phyloP scores from a whole-genome alignment of 2,888 invertebrate species.

The Idaea straminata region DNA sequence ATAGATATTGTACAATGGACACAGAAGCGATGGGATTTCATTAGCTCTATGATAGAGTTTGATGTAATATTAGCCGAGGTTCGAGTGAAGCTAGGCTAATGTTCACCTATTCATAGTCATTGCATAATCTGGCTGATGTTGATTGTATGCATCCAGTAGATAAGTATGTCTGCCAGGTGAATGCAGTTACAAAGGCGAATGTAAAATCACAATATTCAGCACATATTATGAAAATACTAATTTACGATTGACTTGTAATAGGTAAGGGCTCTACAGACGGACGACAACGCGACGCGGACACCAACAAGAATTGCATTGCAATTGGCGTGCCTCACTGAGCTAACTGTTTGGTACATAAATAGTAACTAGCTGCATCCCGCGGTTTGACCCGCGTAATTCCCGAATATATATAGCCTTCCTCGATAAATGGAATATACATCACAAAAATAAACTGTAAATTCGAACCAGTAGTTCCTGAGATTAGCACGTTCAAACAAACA shows the following conservation, averaged over 20 bases:
- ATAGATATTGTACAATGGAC: neutral
- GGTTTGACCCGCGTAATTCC: no score
- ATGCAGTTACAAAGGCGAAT: constrained; percentile 1
- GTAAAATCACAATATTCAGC: neutral
- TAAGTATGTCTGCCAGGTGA: neutral
- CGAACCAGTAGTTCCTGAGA: no score
- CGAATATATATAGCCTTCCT: no score
- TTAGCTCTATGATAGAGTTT: neutral
- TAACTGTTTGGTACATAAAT: no score
- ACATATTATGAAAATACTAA: neutral
- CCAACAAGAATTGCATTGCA: no score
- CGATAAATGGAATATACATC: no score
- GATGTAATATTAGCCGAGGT: constrained; percentile 1
- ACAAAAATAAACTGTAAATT: no score
- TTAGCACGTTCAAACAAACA: no score
- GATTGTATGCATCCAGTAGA: constrained; percentile 2
- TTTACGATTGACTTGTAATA: neutral
- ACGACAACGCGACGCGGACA: neutral
- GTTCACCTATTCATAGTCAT: constrained; percentile 2
- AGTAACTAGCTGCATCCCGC: no score
- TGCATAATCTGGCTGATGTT: constrained; percentile 2
- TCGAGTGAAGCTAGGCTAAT: neutral
- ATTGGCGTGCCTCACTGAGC: no score
- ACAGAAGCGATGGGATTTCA: constrained; percentile 2
- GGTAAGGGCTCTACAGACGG: neutral